A percentile compares a stretch with the other conserved stretches of the same genome.
Evolutionary conservation across 2,113 vertebrate species (phyloP).

Genomic region (Sander lucioperca): DNA sequence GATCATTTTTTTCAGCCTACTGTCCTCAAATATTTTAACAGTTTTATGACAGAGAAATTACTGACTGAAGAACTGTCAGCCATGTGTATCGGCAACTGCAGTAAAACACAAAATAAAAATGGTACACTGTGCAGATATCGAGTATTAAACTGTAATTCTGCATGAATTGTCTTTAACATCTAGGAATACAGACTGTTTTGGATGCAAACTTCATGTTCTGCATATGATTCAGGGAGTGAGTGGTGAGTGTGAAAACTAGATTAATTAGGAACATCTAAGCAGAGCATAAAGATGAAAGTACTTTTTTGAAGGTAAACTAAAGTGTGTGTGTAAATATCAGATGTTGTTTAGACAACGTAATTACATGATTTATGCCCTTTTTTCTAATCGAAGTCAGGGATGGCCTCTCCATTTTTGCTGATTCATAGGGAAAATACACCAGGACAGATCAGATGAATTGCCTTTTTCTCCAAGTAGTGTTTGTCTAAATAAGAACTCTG

Average conservation of each 20-base stretch:
- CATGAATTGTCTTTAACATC: slow-evolving; percentile 5
- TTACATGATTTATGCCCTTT: slow-evolving; percentile 80
- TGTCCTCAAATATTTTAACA: slow-evolving; percentile 26
- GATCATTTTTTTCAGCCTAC: slow-evolving; percentile 43
- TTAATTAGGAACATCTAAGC: slow-evolving; percentile 66
- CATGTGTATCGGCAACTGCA: background rate
- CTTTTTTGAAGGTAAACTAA: slow-evolving; percentile 52
- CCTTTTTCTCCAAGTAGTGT: slow-evolving; percentile 77
- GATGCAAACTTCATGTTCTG: slow-evolving; percentile 28
- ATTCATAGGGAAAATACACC: slow-evolving; percentile 73
- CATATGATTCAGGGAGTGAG: slow-evolving; percentile 24
- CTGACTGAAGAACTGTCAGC: background rate
- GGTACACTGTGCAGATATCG: background rate
- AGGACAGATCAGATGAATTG: slow-evolving; percentile 81
- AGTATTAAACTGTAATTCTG: background rate
- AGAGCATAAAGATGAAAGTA: slow-evolving; percentile 47
- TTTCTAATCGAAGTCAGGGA: slow-evolving; percentile 66
- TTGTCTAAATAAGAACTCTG: slow-evolving; percentile 81
- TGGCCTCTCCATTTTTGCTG: slow-evolving; percentile 69
- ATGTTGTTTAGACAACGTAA: slow-evolving; percentile 75
- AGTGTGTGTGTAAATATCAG: slow-evolving; percentile 59
- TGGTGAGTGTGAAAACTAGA: slow-evolving; percentile 34
- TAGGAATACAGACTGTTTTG: slow-evolving; percentile 19
- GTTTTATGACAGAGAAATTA: slow-evolving; percentile 23
- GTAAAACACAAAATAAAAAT: slow-evolving; percentile 9